Evolutionary conservation across 2,797 vertebrate species (phyloP), one percentile per base, ranked within the genome.

Genomic region (Diglossa cyanea): DNA sequence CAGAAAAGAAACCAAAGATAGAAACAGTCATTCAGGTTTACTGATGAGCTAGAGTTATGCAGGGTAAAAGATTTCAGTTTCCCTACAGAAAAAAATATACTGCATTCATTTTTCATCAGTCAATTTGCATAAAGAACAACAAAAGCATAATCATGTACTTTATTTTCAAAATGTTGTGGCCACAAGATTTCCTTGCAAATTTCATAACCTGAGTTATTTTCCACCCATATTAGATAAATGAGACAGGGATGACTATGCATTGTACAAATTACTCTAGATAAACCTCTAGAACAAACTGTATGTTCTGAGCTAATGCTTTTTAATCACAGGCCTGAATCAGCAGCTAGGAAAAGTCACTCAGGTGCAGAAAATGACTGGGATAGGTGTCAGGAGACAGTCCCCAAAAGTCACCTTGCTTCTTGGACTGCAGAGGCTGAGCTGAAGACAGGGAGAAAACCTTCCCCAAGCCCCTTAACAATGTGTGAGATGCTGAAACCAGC

Each of bases 131-230:
- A 85, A 82, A 81, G 70, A 48, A 90, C 73, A 86, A 86, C 33
- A 92, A 81, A 84, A 79, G 51, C n/a, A 84, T 62, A 83, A 85
- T 39, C 30, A 57, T 42, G 33, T 20, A 71, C 81, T 94, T 89
- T 79, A 58, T 73, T 92, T 79, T 82, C 67, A 63, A 85, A 94
- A 79, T 18, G 48, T n/a, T 90, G 40, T 4, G 5, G 66, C 57
- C 88, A 79, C 55, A 93, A 87, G 67, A 40, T 25, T 86, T 74
- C 67, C 61, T 62, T 76, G 67, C 57, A 87, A 91, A 67, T 93
- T 95, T 92, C 70, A 89, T 76, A 91, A 79, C 65, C 51, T 33
- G 26, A 79, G 53, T 73, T 90, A 88, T 94, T 93, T 95, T 94
- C 60, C 63, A 76, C 53, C 18, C 51, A 13, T 73, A 86, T 67